These are phyloP conservation scores for Panthera leo DNA, from an alignment of 2,113 vertebrate genomes.

Conservation along the genomic window DNA sequence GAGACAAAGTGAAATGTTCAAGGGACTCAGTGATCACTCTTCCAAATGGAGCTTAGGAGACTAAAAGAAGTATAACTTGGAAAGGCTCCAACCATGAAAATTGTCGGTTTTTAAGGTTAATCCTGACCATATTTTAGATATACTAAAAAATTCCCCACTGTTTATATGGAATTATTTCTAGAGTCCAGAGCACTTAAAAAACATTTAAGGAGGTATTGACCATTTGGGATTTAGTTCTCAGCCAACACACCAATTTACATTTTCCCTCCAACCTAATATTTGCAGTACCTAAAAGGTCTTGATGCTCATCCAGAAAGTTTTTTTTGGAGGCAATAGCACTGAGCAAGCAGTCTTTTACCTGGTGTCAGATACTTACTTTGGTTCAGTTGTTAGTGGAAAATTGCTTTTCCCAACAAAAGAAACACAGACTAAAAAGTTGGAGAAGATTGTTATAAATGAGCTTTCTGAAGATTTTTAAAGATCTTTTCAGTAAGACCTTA, in stretches of 20 bases:
- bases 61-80: neutral
- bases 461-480: neutral
- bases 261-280: neutral
- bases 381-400: neutral
- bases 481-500: neutral
- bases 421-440: neutral
- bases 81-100: neutral
- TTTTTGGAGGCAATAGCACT: neutral
- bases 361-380: neutral
- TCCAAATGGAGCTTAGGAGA: neutral
- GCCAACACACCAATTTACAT: neutral
- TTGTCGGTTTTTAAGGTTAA: neutral
- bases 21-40: neutral
- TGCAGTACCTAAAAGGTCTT: neutral
- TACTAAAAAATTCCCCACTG: neutral
- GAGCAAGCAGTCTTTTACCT: neutral
- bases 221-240: neutral
- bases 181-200: neutral
- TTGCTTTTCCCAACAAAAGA: neutral
- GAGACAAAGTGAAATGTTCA: neutral
- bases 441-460: neutral
- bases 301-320: neutral
- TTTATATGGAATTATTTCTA: neutral
- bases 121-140: neutral
- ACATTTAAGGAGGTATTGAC: rapidly evolving